Percentiles rank a stretch among this genome's conserved stretches.
These are phyloP conservation scores for Nomada ferruginata DNA, from an alignment of 2,888 invertebrate species.

Conservation along the genomic window DNA sequence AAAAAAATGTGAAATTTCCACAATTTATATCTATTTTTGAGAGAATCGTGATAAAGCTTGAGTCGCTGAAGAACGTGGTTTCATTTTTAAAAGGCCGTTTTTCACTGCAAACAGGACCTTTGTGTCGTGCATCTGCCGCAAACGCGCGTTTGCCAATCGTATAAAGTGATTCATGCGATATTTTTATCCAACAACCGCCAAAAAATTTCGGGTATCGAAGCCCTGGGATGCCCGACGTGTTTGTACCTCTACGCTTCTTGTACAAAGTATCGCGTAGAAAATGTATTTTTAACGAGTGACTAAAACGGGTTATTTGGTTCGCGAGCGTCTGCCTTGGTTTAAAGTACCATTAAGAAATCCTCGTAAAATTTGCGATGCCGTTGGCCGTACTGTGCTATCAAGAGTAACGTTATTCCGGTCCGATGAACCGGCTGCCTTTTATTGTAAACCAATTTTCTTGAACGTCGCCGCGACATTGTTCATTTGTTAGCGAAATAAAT, in stretches of 20 bases:
- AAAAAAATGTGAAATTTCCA: no score
- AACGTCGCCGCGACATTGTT: conserved; percentile 28
- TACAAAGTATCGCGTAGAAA: conserved; percentile 19
- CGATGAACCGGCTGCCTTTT: conserved; percentile 33
- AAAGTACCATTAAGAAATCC: conserved; percentile 56
- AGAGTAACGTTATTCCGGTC: conserved; percentile 55
- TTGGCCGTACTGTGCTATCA: conserved; percentile 41
- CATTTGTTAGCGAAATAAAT: conserved; percentile 29
- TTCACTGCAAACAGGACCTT: not conserved
- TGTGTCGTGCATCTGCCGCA: conserved; percentile 4
- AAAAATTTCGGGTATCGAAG: conserved; percentile 14
- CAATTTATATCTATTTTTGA: no score
- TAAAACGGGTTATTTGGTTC: conserved; percentile 51
- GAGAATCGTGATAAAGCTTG: no score
- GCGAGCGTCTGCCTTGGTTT: conserved; percentile 44
- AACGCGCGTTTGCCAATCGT: not conserved
- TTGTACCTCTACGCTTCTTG: conserved; percentile 13
- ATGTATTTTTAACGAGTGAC: conserved; percentile 56
- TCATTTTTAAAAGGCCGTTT: not conserved
- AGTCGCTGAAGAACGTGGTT: no score
- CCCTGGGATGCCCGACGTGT: not conserved
- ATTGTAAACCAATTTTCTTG: conserved; percentile 45
- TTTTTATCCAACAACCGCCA: conserved; percentile 13
- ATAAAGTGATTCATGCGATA: conserved; percentile 30
- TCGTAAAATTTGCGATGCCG: conserved; percentile 57